A percentile compares a stretch with the other conserved stretches of the same genome.
Evolutionary conservation across 2,113 vertebrate species (phyloP).

Genomic region (Crotalus horridus): DNA sequence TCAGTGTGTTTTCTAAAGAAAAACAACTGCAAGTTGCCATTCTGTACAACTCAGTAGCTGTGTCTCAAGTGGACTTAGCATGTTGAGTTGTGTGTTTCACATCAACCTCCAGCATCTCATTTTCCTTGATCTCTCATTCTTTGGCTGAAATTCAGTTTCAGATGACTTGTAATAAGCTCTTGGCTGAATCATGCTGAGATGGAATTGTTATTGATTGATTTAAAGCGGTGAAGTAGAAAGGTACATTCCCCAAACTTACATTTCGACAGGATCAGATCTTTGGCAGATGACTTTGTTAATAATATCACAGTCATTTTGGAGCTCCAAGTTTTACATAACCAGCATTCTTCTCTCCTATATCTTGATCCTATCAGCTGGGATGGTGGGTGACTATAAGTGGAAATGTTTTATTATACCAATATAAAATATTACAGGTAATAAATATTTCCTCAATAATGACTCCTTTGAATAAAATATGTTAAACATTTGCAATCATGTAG

Average conservation of each 20-base stretch:
- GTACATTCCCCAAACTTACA: slow-evolving; percentile 48
- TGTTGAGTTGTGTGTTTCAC: slow-evolving; percentile 40
- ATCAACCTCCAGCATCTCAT: slow-evolving; percentile 18
- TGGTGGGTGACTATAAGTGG: neutral
- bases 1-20: neutral
- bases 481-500: neutral
- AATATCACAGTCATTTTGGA: slow-evolving; percentile 34
- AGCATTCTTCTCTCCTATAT: slow-evolving; percentile 24
- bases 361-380: neutral
- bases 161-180: slow-evolving; percentile 39
- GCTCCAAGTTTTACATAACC: slow-evolving; percentile 49
- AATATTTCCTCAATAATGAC: neutral
- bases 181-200: slow-evolving; percentile 53
- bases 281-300: slow-evolving; percentile 57
- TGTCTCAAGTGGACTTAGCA: slow-evolving; percentile 19
- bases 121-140: slow-evolving; percentile 46
- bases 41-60: slow-evolving; percentile 37
- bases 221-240: slow-evolving; percentile 49
- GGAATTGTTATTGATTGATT: slow-evolving; percentile 57
- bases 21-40: slow-evolving; percentile 30
- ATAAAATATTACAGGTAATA: neutral
- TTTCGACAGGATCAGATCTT: slow-evolving; percentile 50
- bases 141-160: slow-evolving; percentile 52
- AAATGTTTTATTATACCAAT: neutral
- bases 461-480: neutral